phyloP scores from a whole-genome alignment of 2,113 vertebrate genomes.

The Corvus hawaiiensis region DNA sequence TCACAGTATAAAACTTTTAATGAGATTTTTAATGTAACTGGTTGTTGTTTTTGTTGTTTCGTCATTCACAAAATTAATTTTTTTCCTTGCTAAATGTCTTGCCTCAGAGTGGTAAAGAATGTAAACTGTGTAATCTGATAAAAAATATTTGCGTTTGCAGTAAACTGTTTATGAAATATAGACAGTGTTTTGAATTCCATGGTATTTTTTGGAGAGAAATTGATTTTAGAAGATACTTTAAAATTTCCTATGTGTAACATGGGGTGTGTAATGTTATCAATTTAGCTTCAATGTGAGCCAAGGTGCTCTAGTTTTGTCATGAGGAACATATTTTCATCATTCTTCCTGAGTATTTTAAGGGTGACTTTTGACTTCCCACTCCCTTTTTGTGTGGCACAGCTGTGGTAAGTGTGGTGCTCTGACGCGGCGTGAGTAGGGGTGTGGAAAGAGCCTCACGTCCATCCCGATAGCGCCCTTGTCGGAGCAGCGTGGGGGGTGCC shows the following conservation, averaged over 20 bases:
- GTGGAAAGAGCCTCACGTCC: too few species aligned
- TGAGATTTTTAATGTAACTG: constrained; percentile 39
- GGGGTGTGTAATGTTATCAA: not conserved
- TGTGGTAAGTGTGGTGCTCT: not conserved
- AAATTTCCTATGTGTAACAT: constrained; percentile 1
- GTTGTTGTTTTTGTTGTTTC: constrained; percentile 12
- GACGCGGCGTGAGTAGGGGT: too few species aligned
- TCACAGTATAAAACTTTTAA: not conserved
- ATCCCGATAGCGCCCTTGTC: too few species aligned
- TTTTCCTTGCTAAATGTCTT: not conserved
- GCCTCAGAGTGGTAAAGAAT: not conserved
- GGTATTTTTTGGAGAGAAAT: constrained; percentile 50
- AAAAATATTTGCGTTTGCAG: constrained; percentile 38
- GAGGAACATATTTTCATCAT: not conserved
- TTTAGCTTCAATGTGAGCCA: not conserved
- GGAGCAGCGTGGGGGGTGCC: too few species aligned
- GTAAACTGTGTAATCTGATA: constrained; percentile 18
- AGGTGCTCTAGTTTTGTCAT: constrained; percentile 26
- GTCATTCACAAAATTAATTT: not conserved
- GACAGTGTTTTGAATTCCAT: constrained; percentile 46
- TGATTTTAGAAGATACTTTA: constrained; percentile 60
- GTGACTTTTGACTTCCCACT: not conserved
- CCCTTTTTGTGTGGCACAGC: not conserved
- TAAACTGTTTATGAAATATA: constrained; percentile 49
- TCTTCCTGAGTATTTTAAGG: not conserved